phyloP scores from a whole-genome alignment of 1,140 invertebrate species.

The Chironomus striatipennis region DNA sequence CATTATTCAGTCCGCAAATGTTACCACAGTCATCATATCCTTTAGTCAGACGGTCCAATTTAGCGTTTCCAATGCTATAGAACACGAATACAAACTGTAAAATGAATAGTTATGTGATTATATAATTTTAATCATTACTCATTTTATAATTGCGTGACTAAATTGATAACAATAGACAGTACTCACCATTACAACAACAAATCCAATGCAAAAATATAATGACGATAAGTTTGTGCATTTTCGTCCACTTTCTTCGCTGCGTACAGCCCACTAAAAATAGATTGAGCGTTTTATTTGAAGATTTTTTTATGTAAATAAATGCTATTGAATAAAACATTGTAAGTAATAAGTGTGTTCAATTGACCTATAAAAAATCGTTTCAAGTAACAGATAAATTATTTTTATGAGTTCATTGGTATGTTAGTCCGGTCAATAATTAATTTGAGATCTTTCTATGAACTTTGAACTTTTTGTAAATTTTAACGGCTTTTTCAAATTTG shows the following conservation, averaged over 20 bases:
- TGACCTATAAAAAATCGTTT: no score
- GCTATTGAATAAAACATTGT: no score
- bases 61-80: conserved; percentile 45
- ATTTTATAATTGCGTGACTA: not conserved
- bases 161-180: not conserved
- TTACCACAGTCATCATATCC: conserved; percentile 61
- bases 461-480: no score
- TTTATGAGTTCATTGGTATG: no score
- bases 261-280: not conserved
- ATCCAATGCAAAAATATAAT: conserved; percentile 44
- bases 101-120: conserved; percentile 23
- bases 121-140: no score
- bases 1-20: conserved; percentile 49
- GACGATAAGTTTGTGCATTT: conserved; percentile 52
- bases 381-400: no score
- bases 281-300: not conserved
- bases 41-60: conserved; percentile 51
- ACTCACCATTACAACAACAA: conserved; percentile 50
- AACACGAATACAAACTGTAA: conserved; percentile 44
- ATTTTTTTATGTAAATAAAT: no score
- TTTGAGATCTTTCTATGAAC: no score
- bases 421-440: no score
- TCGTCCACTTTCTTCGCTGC: conserved; percentile 31
- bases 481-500: no score
- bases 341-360: no score